These are phyloP conservation scores for Phrynocephalus vlangalii DNA, from an alignment of 2,797 vertebrate genomes.

Conservation along the genomic window DNA sequence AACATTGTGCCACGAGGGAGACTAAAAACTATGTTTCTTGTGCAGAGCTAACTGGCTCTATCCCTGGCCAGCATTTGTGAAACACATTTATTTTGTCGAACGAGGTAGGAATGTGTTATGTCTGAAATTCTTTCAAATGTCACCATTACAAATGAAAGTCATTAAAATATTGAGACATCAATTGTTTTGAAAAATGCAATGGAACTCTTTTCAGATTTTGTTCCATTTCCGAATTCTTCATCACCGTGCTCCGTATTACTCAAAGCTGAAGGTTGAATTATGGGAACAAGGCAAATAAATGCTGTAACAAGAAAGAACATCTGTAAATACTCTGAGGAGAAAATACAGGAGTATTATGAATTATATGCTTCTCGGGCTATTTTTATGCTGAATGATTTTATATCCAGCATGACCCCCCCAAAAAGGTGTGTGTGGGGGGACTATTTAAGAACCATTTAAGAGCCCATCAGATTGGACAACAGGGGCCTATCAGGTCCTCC, in stretches of 20 bases:
- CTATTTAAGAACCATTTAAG: slow-evolving; percentile 22
- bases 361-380: slow-evolving; percentile 64
- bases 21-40: background rate
- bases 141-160: background rate
- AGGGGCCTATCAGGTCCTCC: too few species aligned
- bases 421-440: background rate
- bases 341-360: slow-evolving; percentile 67
- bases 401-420: slow-evolving; percentile 41
- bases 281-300: slow-evolving; percentile 66
- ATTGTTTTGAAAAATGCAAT: slow-evolving; percentile 57
- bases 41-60: background rate
- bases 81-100: background rate
- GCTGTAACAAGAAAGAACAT: slow-evolving; percentile 69
- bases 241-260: slow-evolving; percentile 69
- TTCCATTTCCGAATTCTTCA: slow-evolving; percentile 64
- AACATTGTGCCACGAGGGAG: too few species aligned
- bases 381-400: slow-evolving; percentile 57
- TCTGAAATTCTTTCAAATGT: slow-evolving; percentile 25
- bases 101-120: background rate
- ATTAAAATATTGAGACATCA: slow-evolving; percentile 40
- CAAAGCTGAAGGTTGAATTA: slow-evolving; percentile 67
- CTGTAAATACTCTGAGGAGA: slow-evolving; percentile 65
- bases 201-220: slow-evolving; percentile 51
- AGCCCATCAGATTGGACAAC: background rate
- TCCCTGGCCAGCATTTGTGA: background rate